These are phyloP conservation scores for Poecilia picta DNA, from an alignment of 2,797 vertebrate species.

Conservation along the genomic window DNA sequence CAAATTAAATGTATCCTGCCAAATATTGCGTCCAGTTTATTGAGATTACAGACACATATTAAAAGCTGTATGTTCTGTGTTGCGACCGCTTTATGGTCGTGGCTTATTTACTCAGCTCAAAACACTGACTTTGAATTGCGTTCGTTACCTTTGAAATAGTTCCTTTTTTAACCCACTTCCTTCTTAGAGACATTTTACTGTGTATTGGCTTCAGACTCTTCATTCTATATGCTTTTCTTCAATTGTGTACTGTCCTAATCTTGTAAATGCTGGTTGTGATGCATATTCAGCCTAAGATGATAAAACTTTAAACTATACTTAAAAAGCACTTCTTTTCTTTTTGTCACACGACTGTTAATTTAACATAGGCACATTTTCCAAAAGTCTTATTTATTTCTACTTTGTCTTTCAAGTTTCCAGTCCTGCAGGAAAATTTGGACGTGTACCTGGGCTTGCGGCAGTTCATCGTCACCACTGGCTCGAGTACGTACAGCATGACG, in stretches of 20 bases:
- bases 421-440: conserved; percentile 96
- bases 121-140: neutral
- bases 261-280: neutral
- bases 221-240: neutral
- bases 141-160: neutral
- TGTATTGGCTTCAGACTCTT: neutral
- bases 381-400: neutral
- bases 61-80: neutral
- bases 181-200: neutral
- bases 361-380: neutral
- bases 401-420: conserved; percentile 84
- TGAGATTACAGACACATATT: neutral
- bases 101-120: neutral
- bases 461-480: conserved; percentile 89
- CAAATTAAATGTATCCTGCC: neutral
- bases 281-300: neutral
- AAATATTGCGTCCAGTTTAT: neutral
- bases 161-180: conserved; percentile 8
- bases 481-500: conserved; percentile 68
- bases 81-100: too few relatives aligned
- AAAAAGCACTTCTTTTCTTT: neutral
- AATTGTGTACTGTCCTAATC: too few relatives aligned
- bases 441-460: conserved; percentile 96
- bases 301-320: neutral
- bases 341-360: neutral